phyloP scores from a whole-genome alignment of 2,888 invertebrate genomes.

The Epistrophella euchroma region DNA sequence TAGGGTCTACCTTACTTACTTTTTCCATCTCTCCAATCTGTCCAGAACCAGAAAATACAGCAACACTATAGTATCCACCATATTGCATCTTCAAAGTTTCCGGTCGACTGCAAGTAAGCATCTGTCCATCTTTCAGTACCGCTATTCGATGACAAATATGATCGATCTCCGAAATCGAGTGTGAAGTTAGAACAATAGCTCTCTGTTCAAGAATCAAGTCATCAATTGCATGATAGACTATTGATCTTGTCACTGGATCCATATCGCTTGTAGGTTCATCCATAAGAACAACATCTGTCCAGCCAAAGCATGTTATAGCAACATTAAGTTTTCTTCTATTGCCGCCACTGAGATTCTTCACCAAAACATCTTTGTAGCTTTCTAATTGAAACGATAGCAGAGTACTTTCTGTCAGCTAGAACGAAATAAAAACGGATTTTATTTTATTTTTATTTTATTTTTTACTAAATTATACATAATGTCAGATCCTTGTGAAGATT shows the following conservation, averaged over 20 bases:
- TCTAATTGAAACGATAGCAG: constrained; percentile 82
- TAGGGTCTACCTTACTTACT: constrained; percentile 45
- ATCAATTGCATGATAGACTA: constrained; percentile 82
- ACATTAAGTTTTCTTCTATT: constrained; percentile 91
- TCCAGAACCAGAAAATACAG: constrained; percentile 81
- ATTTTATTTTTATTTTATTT: constrained; percentile 42
- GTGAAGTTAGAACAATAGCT: constrained; percentile 83
- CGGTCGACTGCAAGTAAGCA: constrained; percentile 82
- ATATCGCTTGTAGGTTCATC: constrained; percentile 91
- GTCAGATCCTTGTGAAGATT: constrained; percentile 77
- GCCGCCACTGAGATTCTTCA: constrained; percentile 85
- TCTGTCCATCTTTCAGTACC: constrained; percentile 82
- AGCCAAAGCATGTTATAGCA: constrained; percentile 90
- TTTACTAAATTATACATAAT: constrained; percentile 61
- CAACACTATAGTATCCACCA: constrained; percentile 82
- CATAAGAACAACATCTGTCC: constrained; percentile 88
- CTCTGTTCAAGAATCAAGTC: constrained; percentile 80
- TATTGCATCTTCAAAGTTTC: constrained; percentile 80
- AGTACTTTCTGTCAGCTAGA: constrained; percentile 79
- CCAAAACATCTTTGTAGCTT: constrained; percentile 82
- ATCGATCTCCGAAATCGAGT: constrained; percentile 83
- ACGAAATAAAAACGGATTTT: constrained; percentile 52
- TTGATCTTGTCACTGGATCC: constrained; percentile 85
- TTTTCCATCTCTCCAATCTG: constrained; percentile 78
- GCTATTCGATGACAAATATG: constrained; percentile 83